Conservation (phyloP, 2,888 invertebrate species). For the Timandra comae region DNA sequence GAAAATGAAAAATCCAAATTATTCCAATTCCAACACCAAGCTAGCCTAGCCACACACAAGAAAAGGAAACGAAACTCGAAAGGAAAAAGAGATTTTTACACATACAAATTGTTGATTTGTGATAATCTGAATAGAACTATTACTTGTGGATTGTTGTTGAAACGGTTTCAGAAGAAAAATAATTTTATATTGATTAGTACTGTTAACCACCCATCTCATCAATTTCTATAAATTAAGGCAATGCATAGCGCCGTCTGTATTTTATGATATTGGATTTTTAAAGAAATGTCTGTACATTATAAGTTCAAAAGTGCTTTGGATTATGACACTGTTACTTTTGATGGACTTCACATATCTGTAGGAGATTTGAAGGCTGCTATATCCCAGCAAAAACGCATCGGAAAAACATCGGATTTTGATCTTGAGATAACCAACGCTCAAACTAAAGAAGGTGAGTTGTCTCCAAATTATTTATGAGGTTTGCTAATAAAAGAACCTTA, state of each 20-base stretch:
- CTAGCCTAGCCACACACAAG: too few species aligned
- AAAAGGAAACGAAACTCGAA: too few species aligned
- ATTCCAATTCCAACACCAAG: too few species aligned
- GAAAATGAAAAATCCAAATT: too few species aligned
- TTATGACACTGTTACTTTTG: slow-evolving; percentile 97
- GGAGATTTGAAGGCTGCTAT: slow-evolving; percentile 96
- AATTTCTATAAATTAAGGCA: too few species aligned
- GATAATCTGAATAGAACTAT: too few species aligned
- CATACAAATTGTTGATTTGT: too few species aligned
- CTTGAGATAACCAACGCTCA: slow-evolving; percentile 97
- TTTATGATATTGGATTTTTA: slow-evolving; percentile 9
- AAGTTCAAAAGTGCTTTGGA: slow-evolving; percentile 98
- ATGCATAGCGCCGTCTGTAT: background rate
- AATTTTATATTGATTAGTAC: too few species aligned
- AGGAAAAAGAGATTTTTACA: too few species aligned
- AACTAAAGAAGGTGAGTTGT: slow-evolving; percentile 90
- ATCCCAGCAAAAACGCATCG: slow-evolving; percentile 95
- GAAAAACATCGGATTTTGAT: slow-evolving; percentile 96
- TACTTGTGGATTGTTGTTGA: too few species aligned
- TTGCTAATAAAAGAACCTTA: background rate
- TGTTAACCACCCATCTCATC: too few species aligned
- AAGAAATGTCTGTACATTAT: slow-evolving; percentile 94
- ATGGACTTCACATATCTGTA: slow-evolving; percentile 97
- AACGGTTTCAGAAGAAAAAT: too few species aligned
- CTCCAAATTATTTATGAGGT: background rate